Base-by-base conservation (phyloP, 1,140 invertebrate genomes). In the Magallana angulata region DNA sequence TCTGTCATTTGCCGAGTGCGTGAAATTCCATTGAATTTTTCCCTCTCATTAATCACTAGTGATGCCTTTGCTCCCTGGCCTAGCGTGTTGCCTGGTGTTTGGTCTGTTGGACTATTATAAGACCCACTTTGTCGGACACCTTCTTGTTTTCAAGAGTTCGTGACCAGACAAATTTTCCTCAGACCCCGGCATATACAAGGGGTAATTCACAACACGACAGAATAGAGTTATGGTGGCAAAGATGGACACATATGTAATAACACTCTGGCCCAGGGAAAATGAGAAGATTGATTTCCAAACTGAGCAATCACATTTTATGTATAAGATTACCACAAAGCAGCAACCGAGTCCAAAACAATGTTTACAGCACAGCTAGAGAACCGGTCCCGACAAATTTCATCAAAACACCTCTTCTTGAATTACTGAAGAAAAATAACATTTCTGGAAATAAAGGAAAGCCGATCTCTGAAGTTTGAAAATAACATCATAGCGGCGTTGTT, bases 11-110 rank as follows among this genome's bases (percentile, higher is more conserved):
- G 12, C 60, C 4, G 68, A 76, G 14, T 76, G 24, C 36, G 68
- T 76, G 24, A 76, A 76, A 76, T 76, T 76, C 68, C 68, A 76
- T 76, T 76, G 68, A 76, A 76, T 76, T 76, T 76, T 71, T 30
- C 18, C 18, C 12, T 24, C 18, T 76, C 68, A 76, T 76, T 76
- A 30, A 48, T 76, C 68, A 76, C 68, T 30, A 1, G 24, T 36
- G 12, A 18, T 36, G 18, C 36, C 12, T 36, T 48, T 12, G 30
- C 24, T 30, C 24, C 7, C 68, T 24, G 8, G 24, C 11, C 24
- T 76, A 30, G 12, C 68, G 68, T 76, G 68, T 8, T 9, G 7
- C 7, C 36, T 36, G 68, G 24, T 8, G 24, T 76, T 30, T 30
- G 4, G 36, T 36, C 4, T 76, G 24, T 30, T 1, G 7, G 24